Evolutionary conservation across 2,797 vertebrate species (phyloP), one percentile per base, ranked within the genome.

Genomic region (Macropodus opercularis): DNA sequence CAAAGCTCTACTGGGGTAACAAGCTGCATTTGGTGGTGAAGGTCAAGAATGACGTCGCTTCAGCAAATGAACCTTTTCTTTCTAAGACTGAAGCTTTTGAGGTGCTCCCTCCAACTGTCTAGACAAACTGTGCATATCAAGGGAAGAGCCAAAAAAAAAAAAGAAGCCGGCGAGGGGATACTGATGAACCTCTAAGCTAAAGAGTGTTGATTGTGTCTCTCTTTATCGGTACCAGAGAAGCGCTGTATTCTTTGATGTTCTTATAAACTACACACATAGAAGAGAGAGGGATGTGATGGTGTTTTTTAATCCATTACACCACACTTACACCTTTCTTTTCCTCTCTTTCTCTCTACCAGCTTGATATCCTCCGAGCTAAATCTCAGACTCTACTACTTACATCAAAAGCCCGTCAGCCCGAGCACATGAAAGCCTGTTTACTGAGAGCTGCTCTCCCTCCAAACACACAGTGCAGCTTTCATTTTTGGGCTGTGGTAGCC

Each of bases 351-450:
- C 31, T 47, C 46, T 50, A 71, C 70, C 59, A 40, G 61, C 53
- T 68, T 47, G 63, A 80, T 75, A 64, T 78, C 79, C 82, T 80
- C 63, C 22, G 15, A 73, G 69, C 58, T 62, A 67, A 81, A 83
- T 77, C 72, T 81, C 67, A 88, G 58, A 73, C 75, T 86, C 70
- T 58, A 61, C 66, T 61, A 57, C 79, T 85, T 76, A 84, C 86
- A 87, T 91, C 84, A 90, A 89, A 89, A 84, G 78, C 72, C 86
- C 82, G 87, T 89, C 87, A 90, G 84, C 44, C 58, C n/a, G 62
- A 75, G 72, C 75, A 80, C 83, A 84, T 89, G 81, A 92, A 90
- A 91, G 83, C 79, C 58, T 79, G 72, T 76, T 81, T 86, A 80
- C 71, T 50, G 40, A 75, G 72, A 83, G 63, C 77, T 44, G 59